These are phyloP conservation scores for Hirundichthys speculiger DNA, from an alignment of 2,113 vertebrate species.

Conservation along the genomic window DNA sequence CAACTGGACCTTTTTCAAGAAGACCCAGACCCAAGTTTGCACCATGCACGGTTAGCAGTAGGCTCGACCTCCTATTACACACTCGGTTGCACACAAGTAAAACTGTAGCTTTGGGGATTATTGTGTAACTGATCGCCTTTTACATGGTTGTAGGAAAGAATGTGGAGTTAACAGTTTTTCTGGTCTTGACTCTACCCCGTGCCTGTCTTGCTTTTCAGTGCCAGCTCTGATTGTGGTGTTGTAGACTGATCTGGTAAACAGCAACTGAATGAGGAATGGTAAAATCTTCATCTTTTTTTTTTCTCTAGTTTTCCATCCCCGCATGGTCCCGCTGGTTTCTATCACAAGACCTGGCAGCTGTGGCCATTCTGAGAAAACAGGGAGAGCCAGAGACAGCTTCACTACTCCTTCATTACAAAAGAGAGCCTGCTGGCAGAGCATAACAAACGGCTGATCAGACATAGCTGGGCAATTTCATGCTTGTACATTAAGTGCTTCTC, in stretches of 20 bases:
- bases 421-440: constrained; percentile 48
- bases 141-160: constrained; percentile 43
- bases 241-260: constrained; percentile 4
- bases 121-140: constrained; percentile 54
- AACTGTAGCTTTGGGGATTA: constrained; percentile 47
- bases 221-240: background rate
- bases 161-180: constrained; percentile 13
- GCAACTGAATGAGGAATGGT: constrained; percentile 15
- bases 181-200: background rate
- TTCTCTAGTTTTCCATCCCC: constrained; percentile 10
- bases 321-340: constrained; percentile 73
- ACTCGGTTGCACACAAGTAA: constrained; percentile 15
- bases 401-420: constrained; percentile 69
- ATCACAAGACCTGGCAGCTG: constrained; percentile 85
- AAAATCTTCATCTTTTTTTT: constrained; percentile 12
- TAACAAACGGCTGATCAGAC: constrained; percentile 58
- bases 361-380: constrained; percentile 76
- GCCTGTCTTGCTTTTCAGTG: background rate
- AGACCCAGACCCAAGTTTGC: too few relatives aligned
- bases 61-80: constrained; percentile 1
- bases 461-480: constrained; percentile 67
- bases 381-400: constrained; percentile 63
- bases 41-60: constrained; percentile 7
- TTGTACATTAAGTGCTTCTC: constrained; percentile 42
- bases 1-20: too few relatives aligned